Conservation (phyloP, 2,888 invertebrate genomes). For the Reticulitermes lucifugus region DNA sequence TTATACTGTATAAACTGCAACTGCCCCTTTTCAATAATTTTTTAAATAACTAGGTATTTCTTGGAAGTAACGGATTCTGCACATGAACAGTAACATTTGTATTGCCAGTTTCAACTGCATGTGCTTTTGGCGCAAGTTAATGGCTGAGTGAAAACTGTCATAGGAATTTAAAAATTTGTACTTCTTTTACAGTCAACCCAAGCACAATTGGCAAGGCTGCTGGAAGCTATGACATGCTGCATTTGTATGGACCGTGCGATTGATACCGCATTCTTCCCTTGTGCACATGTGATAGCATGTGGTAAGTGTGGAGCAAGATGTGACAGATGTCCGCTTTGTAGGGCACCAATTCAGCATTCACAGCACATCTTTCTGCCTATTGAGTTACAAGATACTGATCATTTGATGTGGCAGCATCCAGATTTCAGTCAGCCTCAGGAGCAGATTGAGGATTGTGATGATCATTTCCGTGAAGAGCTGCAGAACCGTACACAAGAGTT, state of each 20-base stretch:
- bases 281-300: constrained; percentile 90
- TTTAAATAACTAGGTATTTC: too few species aligned
- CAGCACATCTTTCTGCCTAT: constrained; percentile 77
- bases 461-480: neutral
- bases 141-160: too few species aligned
- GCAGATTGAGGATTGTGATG: neutral
- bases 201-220: constrained; percentile 63
- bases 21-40: too few species aligned
- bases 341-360: constrained; percentile 75
- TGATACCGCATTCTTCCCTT: constrained; percentile 87
- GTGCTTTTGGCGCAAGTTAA: too few species aligned
- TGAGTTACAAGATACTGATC: constrained; percentile 45
- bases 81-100: too few species aligned
- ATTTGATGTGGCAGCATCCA: constrained; percentile 17
- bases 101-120: too few species aligned
- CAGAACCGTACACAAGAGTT: neutral
- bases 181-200: constrained; percentile 3
- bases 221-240: constrained; percentile 83
- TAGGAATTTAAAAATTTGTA: too few species aligned
- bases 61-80: too few species aligned
- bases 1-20: too few species aligned
- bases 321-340: constrained; percentile 80
- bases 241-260: constrained; percentile 89
- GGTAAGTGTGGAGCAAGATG: constrained; percentile 79
- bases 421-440: neutral